Base-by-base conservation (phyloP, 2,888 invertebrate genomes). In the Boloria euphrosyne region DNA sequence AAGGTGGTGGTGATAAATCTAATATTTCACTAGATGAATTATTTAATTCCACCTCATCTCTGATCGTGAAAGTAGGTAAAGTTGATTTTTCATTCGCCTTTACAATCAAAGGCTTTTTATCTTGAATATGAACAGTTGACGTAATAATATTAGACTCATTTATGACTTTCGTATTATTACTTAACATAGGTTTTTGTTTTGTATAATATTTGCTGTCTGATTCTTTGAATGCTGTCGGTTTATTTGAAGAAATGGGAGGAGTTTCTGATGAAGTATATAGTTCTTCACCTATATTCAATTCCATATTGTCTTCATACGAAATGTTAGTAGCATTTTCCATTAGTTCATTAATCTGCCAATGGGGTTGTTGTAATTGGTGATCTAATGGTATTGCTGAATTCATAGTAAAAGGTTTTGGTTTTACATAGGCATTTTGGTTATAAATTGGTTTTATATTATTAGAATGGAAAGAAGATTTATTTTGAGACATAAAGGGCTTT, bases 1-100 rank as follows among this genome's bases (percentile, higher is more conserved):
- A 90, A 7, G 92, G 92, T n/a, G 93, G 93, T 14, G 93, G 93
- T 43, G 92, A 92, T n/a, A 93, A 80, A 70, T 93, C 87, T 71
- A 92, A 83, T 10, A 92, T 92, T 64, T 92, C 90, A 74, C 82
- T 87, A 0, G 86, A 84, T 7, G 89, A 81, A 62, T 77, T 80
- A 71, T 90, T 89, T 1, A 79, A 57, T 62, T 86, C 83, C 27
- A 79, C 70, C 64, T 83, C 74, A 46, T 78, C 82, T 16, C 80
- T 81, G 52, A 86, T 78, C 3, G 86, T 86, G 67, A 89, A 85
- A 43, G 90, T 80, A 2, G 87, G 83, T 44, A 85, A 70, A 49
- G 82, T 84, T 1, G 86, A 75, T 70, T 81, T 88, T 74, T 86
- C 85, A 47, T 83, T 76, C 14, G 77, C 70, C 51, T 89, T 84